A percentile compares a stretch with the other conserved stretches of the same genome.
Evolutionary conservation across 2,113 vertebrate genomes (phyloP).

Genomic region (Amia ocellicauda): DNA sequence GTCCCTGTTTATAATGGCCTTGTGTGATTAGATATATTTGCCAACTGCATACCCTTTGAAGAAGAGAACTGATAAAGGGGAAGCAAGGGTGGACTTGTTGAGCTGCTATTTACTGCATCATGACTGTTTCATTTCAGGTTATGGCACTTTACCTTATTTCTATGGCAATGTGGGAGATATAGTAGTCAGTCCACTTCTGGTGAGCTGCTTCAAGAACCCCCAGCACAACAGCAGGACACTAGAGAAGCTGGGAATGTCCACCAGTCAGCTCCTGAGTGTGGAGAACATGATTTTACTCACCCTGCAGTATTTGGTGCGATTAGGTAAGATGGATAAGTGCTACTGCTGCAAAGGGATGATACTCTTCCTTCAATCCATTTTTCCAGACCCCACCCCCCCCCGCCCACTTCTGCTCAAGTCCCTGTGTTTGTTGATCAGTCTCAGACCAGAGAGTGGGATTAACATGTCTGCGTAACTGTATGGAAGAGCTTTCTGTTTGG

Average conservation of each 20-base stretch:
- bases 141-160: constrained; percentile 97
- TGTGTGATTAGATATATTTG: no score
- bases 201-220: constrained; percentile 90
- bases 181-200: constrained; percentile 93
- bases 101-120: background rate
- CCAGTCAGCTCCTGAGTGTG: constrained; percentile 80
- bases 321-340: constrained; percentile 68
- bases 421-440: background rate
- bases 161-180: constrained; percentile 96
- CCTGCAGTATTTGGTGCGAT: constrained; percentile 88
- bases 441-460: background rate
- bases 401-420: background rate
- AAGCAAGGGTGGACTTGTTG: background rate
- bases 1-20: no score
- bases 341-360: background rate
- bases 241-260: constrained; percentile 76
- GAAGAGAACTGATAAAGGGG: no score
- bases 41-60: no score
- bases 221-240: constrained; percentile 82
- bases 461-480: background rate
- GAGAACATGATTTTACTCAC: constrained; percentile 94
- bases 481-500: background rate
- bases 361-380: background rate
- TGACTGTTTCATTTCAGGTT: constrained; percentile 65
- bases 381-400: background rate